Conservation (phyloP, 2,888 invertebrate species). For the Pollenia labialis region DNA sequence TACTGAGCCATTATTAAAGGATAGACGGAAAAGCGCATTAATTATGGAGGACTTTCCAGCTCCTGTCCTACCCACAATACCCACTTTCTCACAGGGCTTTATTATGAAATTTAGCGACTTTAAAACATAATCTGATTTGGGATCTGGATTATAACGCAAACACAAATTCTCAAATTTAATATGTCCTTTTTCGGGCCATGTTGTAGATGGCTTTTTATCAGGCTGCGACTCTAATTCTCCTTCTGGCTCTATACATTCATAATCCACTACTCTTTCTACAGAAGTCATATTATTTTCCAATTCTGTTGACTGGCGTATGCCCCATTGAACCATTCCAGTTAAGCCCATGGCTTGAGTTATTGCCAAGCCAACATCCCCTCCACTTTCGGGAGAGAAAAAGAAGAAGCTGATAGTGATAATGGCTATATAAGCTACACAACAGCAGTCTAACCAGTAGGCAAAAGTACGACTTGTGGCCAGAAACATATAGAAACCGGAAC, state of each 20-base stretch:
- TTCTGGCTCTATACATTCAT: conserved; percentile 85
- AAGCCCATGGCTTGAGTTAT: conserved; percentile 92
- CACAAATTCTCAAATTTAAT: conserved; percentile 88
- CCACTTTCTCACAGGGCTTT: conserved; percentile 87
- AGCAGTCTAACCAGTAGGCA: conserved; percentile 95
- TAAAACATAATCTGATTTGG: conserved; percentile 89
- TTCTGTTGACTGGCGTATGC: conserved; percentile 96
- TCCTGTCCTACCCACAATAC: conserved; percentile 89
- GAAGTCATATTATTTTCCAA: conserved; percentile 94
- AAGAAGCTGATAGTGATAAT: conserved; percentile 94
- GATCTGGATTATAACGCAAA: conserved; percentile 88
- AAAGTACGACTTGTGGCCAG: conserved; percentile 96
- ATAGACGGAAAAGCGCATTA: conserved; percentile 90
- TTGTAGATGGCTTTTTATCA: conserved; percentile 87
- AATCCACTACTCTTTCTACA: conserved; percentile 92
- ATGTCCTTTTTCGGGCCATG: conserved; percentile 90
- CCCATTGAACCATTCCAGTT: conserved; percentile 90
- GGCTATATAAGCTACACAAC: conserved; percentile 93
- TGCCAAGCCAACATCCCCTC: conserved; percentile 91
- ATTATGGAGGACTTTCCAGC: conserved; percentile 90
- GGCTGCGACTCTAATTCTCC: conserved; percentile 87
- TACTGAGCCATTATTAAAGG: conserved; percentile 91
- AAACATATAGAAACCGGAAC: conserved; percentile 96
- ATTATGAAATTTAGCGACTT: conserved; percentile 88
- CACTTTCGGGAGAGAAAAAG: conserved; percentile 87